These are phyloP conservation scores for Alligator mississippiensis DNA, from an alignment of 2,113 vertebrate genomes.

Conservation along the genomic window DNA sequence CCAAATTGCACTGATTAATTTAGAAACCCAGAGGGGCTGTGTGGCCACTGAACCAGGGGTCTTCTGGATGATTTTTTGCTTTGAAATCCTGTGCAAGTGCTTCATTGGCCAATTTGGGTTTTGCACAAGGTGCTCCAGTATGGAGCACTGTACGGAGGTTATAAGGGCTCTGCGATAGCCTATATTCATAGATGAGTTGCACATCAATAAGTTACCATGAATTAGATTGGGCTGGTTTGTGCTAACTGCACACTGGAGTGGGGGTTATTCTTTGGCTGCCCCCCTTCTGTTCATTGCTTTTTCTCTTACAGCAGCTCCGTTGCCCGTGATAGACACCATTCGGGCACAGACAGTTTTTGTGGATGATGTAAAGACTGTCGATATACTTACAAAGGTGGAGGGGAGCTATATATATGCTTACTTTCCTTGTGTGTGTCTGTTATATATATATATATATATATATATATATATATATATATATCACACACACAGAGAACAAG, in stretches of 20 bases:
- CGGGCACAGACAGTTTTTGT: neutral
- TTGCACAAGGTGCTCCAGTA: neutral
- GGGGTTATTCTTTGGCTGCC: neutral
- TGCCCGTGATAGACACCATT: neutral
- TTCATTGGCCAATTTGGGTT: too few species aligned
- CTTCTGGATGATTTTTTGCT: too few species aligned
- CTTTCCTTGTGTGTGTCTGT: too few species aligned
- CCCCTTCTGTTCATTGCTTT: neutral
- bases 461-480: too few species aligned
- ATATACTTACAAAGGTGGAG: neutral
- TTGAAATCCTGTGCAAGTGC: too few species aligned
- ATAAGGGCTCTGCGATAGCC: neutral
- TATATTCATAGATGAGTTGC: neutral
- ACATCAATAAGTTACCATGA: neutral
- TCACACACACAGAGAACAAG: neutral
- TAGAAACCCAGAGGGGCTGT: too few species aligned
- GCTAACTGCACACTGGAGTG: accelerated
- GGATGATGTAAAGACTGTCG: neutral
- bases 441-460: too few species aligned
- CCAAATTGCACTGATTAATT: too few species aligned
- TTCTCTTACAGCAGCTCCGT: neutral
- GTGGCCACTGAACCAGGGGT: too few species aligned
- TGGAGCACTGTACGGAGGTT: neutral
- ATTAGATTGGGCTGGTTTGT: neutral
- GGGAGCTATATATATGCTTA: too few species aligned